phyloP scores from a whole-genome alignment of 1,140 invertebrate genomes.

The Colletes gigas region DNA sequence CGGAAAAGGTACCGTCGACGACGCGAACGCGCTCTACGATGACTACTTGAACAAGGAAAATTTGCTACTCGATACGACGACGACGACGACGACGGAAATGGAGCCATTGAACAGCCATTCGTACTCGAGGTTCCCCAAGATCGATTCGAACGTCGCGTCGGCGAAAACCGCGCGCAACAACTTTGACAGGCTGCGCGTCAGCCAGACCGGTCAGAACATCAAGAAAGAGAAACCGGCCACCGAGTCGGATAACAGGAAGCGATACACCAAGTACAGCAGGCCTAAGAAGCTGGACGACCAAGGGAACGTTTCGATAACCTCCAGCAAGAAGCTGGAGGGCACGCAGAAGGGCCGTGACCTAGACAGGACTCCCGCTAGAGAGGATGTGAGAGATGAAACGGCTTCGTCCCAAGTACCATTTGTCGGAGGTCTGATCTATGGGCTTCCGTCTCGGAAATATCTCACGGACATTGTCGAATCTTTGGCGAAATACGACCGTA shows the following conservation, averaged over 20 bases:
- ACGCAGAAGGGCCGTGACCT: conserved; percentile 13
- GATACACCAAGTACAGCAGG: conserved; percentile 14
- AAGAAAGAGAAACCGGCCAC: not conserved
- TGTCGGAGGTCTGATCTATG: too few relatives aligned
- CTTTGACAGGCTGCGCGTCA: not conserved
- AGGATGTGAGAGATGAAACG: not conserved
- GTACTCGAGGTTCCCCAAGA: not conserved
- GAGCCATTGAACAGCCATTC: not conserved
- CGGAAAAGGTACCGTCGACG: not conserved
- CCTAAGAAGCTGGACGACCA: not conserved
- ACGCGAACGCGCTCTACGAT: not conserved
- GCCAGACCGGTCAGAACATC: not conserved
- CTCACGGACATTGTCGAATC: not conserved
- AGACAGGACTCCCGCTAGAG: not conserved
- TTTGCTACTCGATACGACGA: not conserved
- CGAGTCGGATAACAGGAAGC: conserved; percentile 9
- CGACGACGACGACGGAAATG: not conserved
- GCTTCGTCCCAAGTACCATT: not conserved
- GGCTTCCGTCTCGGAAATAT: too few relatives aligned
- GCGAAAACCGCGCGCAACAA: not conserved
- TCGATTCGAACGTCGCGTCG: not conserved
- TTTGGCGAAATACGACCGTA: too few relatives aligned
- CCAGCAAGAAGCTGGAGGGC: conserved; percentile 17
- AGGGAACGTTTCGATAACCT: not conserved
- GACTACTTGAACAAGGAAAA: conserved; percentile 9